Evolutionary conservation across 1,140 invertebrate genomes (phyloP), one percentile per base, ranked within the genome.

Genomic region (Hycleus phaleratus): DNA sequence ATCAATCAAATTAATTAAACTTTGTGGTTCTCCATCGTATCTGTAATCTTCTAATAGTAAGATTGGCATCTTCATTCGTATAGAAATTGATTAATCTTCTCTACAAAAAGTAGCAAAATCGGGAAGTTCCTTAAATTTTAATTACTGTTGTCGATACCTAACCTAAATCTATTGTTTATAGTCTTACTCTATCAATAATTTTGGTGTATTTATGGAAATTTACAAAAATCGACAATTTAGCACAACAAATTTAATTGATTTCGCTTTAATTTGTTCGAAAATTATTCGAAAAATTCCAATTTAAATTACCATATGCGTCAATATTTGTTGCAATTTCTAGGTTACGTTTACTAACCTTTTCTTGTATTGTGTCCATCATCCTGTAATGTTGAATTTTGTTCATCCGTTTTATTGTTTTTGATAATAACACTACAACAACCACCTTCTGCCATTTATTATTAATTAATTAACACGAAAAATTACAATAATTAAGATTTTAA

Each of bases 401-500:
- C 32, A 7, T 32, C 32, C 4, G 4, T 32, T 7, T 32, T 32
- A 32, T 32, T 59, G 56, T 56, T 67, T 66, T 66, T 70, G 62
- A 50, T 62, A 57, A 62, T 63, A 49, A 57, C 52, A 62, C 59
- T 66, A 56, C 60, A 32, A 32, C 32, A 59, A 68, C 62, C 66
- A 63, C 64, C 60, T 65, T 72, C 71, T 53, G 71, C 70, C 71
- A 73, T 73, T 59, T 71, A 71, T 58, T 59, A 58, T 61, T 38
- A n/a, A 38, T 65, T 62, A 59, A 68, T 32, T 32, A 18, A 18
- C 18, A 18, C 18, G 3, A 32, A 32, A 32, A 32, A 32, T 18
- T 18, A 18, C 18, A 18, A 32, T 32, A 32, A 32, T 32, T 2
- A 32, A 7, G 7, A 32, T 32, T 32, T 32, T 32, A 32, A 32